Evolutionary conservation across 92 coral and sea anemone species (phyloP).

Genomic region (Zoanthus gigantus): DNA sequence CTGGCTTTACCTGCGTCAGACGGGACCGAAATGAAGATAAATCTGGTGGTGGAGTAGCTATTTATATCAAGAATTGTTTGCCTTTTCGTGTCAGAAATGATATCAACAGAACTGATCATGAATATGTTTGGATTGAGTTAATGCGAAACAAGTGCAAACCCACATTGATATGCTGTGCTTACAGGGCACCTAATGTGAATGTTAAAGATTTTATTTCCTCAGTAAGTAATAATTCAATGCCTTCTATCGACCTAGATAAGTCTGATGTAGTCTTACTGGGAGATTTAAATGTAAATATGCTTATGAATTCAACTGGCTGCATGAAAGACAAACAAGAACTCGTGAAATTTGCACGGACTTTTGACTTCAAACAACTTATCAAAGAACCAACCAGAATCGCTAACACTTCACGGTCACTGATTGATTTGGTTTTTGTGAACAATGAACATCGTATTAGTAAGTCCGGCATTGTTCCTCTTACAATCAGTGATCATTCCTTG

Average conservation of each 20-base stretch:
- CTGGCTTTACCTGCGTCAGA: conserved; percentile 40
- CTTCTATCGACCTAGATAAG: conserved; percentile 36
- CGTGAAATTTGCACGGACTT: conserved; percentile 40
- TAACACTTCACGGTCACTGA: conserved; percentile 24
- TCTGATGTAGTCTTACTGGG: conserved; percentile 59
- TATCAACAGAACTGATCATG: conserved; percentile 47
- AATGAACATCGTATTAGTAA: conserved; percentile 13
- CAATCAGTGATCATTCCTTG: conserved; percentile 43
- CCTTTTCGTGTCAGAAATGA: conserved; percentile 56
- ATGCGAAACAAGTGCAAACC: conserved; percentile 56
- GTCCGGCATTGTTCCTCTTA: conserved; percentile 33
- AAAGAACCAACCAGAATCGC: conserved; percentile 38
- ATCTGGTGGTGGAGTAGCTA: conserved; percentile 53
- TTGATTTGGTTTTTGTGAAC: conserved; percentile 48
- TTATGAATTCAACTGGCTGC: conserved; percentile 11
- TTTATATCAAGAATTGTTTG: conserved; percentile 47
- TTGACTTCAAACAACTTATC: conserved; percentile 36
- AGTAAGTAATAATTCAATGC: background rate
- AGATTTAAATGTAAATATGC: conserved; percentile 58
- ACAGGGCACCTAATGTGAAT: conserved; percentile 60
- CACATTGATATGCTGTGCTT: conserved; percentile 51
- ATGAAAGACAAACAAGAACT: conserved; percentile 60
- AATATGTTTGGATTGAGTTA: conserved; percentile 61
- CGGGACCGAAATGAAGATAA: conserved; percentile 13
- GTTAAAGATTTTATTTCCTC: conserved; percentile 48